These are phyloP conservation scores for Nyctibius grandis DNA, from an alignment of 2,797 vertebrate genomes.

Conservation along the genomic window DNA sequence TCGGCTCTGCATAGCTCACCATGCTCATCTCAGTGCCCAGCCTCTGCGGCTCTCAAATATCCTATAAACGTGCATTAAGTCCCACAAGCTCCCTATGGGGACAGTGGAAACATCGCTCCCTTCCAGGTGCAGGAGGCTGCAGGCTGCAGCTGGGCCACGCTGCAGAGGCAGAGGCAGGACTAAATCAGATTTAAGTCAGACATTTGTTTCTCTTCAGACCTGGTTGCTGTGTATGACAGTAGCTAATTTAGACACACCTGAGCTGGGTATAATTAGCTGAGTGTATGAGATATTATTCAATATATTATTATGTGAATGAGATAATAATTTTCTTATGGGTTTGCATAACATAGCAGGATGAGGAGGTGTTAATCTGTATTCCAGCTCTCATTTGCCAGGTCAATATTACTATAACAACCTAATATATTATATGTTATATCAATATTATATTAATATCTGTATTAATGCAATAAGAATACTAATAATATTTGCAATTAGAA, in stretches of 20 bases:
- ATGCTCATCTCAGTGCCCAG: not conserved
- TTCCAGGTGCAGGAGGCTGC: not conserved
- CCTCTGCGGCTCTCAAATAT: not conserved
- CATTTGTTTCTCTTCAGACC: not conserved
- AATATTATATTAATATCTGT: not conserved
- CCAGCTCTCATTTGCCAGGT: not conserved
- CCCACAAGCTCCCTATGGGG: not conserved
- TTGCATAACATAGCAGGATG: not conserved
- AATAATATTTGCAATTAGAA: not conserved
- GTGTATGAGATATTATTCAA: not conserved
- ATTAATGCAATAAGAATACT: not conserved
- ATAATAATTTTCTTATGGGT: not conserved
- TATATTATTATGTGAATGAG: constrained; percentile 4
- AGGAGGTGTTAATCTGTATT: not conserved
- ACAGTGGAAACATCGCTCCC: not conserved
- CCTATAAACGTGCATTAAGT: not conserved
- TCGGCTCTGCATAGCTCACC: not conserved
- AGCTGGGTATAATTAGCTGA: not conserved
- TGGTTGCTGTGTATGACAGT: not conserved
- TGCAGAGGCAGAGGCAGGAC: not conserved
- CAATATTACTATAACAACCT: not conserved
- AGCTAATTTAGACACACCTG: constrained; percentile 13
- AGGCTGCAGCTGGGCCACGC: not conserved
- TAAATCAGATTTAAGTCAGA: not conserved
- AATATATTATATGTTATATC: not conserved